Evolutionary conservation across 2,113 vertebrate species (phyloP), one percentile per base, ranked within the genome.

Genomic region (Holacanthus passer): DNA sequence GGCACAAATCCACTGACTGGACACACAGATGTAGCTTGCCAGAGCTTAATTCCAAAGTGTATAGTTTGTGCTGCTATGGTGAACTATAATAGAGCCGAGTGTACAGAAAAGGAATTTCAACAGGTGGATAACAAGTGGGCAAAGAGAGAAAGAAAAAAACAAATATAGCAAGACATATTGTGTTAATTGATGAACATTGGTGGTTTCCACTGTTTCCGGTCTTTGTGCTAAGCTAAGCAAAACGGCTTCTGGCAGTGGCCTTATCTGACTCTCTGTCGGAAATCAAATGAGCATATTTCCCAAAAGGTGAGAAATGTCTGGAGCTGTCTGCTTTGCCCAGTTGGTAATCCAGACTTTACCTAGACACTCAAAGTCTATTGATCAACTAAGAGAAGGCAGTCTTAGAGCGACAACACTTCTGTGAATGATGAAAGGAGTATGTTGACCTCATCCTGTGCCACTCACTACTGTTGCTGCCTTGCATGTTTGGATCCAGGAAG

Each of bases 401-500:
- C 7, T 10, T 32, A 59, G 20, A 43, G 9, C n/a, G 16, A 58
- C 22, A 17, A 58, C 31, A 5, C 8, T 5, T 19, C 68, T 62
- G 41, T 45, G 13, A 50, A 27, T 63, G 9, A 62, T 13, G 20
- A 7, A 10, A n/a, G 29, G 27, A 8, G 27, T 32, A 13, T 60
- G 11, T 27, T 19, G 20, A 45, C 45, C 5, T 63, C 6, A 5
- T 29, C 31, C n/a, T 31, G 24, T 19, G 6, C 41, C 32, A 3
- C 32, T 79, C 16, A 32, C 1, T 41, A 13, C 27, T 22, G 6
- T 8, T 67, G 22, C 16, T 48, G 1, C 31, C 13, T 41, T 12
- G 5, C 29, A 47, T 39, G 31, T 47, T 82, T 16, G 35, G 0
- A 17, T 69, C 0, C 68, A 93, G 92, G 91, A 20, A 60, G 7